Base-by-base conservation (phyloP, 2,113 vertebrate species). In the Ameiurus melas region DNA sequence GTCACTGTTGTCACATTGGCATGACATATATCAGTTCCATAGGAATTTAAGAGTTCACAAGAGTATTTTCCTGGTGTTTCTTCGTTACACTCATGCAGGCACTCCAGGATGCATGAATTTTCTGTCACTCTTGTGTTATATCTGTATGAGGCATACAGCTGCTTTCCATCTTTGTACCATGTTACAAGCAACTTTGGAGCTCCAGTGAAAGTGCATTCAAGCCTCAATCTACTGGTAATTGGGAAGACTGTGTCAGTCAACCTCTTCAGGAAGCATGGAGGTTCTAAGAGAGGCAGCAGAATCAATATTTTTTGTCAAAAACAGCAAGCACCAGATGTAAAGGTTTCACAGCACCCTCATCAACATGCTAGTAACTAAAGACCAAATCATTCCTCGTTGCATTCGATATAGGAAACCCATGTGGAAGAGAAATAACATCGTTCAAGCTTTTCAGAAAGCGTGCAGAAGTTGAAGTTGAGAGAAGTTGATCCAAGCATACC, bases 141-240 rank as follows among this genome's bases (percentile, higher is more conserved):
- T 82, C 89, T 86, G 86, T 94, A 89, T 16, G 94, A 96, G 36
- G 94, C 93, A 75, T 95, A 91, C 16, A 97, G 90, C 92, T 97
- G 96, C 80, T 96, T 88, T 39, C 97, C 97, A 91, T 97, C 96
- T 92, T 95, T 96, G 89, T 96, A 96, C 97, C 97, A 97, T 79
- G 93, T 92, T 85, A 96, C 92, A 83, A 92, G 94, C 81, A 97
- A 93, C 89, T 96, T 97, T 36, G 96, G 96, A 87, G 97, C 96
- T 89, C 97, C 97, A 0, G 95, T 84, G 64, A 90, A 91, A 57
- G 84, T 91, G 43, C 90, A 91, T 39, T 88, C 81, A 75, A 91
- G 86, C 60, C 80, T 89, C 27, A 91, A 57, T 88, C 39, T 89
- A 60, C 77, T 57, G 82, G 70, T 88, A 53, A 88, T 85, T 84